Conservation (phyloP, 1,140 invertebrate genomes). For the Polypedilum pembai region DNA sequence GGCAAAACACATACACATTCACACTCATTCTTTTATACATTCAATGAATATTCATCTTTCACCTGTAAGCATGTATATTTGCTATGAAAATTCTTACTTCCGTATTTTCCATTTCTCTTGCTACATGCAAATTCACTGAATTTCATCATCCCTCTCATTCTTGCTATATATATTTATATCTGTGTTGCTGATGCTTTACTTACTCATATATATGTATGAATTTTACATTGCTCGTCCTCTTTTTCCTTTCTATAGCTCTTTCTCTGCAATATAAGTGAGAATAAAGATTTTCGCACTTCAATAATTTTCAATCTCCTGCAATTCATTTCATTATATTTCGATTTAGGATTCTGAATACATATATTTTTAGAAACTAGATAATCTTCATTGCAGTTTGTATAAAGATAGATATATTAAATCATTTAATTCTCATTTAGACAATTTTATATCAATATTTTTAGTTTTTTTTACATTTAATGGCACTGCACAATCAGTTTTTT, state of each 20-base stretch:
- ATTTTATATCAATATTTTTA: too few relatives aligned
- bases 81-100: neutral
- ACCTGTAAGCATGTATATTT: neutral
- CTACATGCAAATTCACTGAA: neutral
- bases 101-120: neutral
- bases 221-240: too few relatives aligned
- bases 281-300: neutral
- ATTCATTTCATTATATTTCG: constrained; percentile 21
- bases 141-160: too few relatives aligned
- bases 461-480: neutral
- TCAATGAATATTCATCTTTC: constrained; percentile 12
- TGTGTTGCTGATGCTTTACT: neutral
- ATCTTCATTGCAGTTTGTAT: neutral
- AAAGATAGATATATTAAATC: too few relatives aligned
- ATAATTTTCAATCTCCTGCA: constrained; percentile 28
- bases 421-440: too few relatives aligned
- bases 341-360: neutral
- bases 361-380: neutral
- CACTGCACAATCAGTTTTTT: neutral
- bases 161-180: neutral
- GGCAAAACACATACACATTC: too few relatives aligned
- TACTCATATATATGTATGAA: neutral
- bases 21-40: neutral
- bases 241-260: too few relatives aligned
- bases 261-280: too few relatives aligned